These are phyloP conservation scores for Agriopis leucophaearia DNA, from an alignment of 2,888 invertebrate species.

Conservation along the genomic window DNA sequence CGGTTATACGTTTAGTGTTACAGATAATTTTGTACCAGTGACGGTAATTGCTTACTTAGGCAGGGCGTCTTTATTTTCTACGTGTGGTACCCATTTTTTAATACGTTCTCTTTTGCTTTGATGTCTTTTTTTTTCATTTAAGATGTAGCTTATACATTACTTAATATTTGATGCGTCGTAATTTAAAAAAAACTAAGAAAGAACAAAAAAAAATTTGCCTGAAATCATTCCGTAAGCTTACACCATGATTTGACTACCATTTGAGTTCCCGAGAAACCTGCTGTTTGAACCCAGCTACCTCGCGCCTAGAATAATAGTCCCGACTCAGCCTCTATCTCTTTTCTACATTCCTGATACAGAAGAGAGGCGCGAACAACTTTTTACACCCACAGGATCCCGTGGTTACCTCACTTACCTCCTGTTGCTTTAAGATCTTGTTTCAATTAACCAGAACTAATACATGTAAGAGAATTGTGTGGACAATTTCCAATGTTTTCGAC, in stretches of 20 bases:
- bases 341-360: slow-evolving; percentile 48
- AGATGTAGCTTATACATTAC: too few relatives aligned
- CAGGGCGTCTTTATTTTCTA: too few relatives aligned
- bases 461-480: slow-evolving; percentile 29
- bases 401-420: slow-evolving; percentile 53
- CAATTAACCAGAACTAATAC: slow-evolving; percentile 64
- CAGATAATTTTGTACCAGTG: neutral
- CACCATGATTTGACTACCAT: slow-evolving; percentile 41
- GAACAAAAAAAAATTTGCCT: slow-evolving; percentile 29
- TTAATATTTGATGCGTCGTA: too few relatives aligned
- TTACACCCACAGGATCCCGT: slow-evolving; percentile 65
- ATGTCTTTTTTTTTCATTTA: neutral
- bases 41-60: too few relatives aligned
- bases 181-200: slow-evolving; percentile 5
- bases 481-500: slow-evolving; percentile 29
- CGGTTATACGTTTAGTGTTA: too few relatives aligned
- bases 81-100: neutral
- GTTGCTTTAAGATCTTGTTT: slow-evolving; percentile 71
- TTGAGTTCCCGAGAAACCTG: slow-evolving; percentile 53
- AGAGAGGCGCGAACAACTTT: slow-evolving; percentile 56
- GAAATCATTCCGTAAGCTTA: slow-evolving; percentile 23
- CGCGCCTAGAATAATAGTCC: slow-evolving; percentile 53
- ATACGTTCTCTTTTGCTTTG: neutral
- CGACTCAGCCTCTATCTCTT: slow-evolving; percentile 53
- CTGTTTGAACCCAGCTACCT: slow-evolving; percentile 50